Percentiles rank a stretch among this genome's conserved stretches.
phyloP scores from a whole-genome alignment of 1,140 invertebrate species.

The Pentalonia nigronervosa region DNA sequence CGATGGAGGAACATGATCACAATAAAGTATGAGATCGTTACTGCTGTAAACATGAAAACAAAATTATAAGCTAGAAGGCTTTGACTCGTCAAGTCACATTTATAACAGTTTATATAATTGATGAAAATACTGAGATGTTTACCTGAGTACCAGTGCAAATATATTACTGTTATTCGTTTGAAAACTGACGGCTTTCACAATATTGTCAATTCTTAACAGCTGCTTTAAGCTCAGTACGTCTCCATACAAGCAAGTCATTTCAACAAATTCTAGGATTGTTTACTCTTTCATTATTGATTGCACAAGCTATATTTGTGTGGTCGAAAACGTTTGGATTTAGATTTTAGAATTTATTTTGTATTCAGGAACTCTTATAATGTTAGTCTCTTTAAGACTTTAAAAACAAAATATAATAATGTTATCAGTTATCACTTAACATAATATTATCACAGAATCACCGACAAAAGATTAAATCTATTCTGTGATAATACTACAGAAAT shows the following conservation, averaged over 20 bases:
- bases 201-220: conserved; percentile 26
- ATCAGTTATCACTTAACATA: not conserved
- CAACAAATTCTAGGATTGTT: not conserved
- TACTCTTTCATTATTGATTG: conserved; percentile 24
- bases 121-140: not conserved
- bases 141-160: conserved; percentile 47
- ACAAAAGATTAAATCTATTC: no score
- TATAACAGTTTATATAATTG: not conserved
- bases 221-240: conserved; percentile 30
- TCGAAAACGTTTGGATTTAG: not conserved
- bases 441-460: no score
- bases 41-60: conserved; percentile 34
- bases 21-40: conserved; percentile 48
- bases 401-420: not conserved
- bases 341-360: not conserved
- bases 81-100: not conserved
- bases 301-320: not conserved
- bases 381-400: not conserved
- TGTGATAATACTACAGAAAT: no score
- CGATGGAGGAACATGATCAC: conserved; percentile 15
- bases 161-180: conserved; percentile 40
- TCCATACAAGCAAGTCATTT: conserved; percentile 31
- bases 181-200: conserved; percentile 26
- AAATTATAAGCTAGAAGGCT: not conserved
- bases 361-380: not conserved